Evolutionary conservation across 2,797 vertebrate species (phyloP), one percentile per base, ranked within the genome.

Genomic region (Xiphophorus birchmanni): DNA sequence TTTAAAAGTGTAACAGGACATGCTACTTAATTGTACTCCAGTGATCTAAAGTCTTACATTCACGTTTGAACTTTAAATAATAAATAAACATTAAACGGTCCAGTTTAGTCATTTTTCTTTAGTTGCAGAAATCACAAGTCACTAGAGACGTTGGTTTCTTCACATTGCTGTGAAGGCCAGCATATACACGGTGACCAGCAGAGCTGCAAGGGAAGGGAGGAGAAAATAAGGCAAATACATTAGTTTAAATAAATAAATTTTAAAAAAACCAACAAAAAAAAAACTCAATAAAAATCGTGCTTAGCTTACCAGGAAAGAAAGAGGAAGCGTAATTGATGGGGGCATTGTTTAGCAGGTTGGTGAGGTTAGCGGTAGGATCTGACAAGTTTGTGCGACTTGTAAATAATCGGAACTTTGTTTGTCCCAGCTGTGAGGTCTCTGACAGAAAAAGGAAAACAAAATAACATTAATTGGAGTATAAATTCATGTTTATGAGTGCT

Each of bases 371-470:
- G 1, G 0, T 82, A 1, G 76, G 3, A 17, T 82, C 5, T 2
- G 2, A 0, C 54, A 93, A 54, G 76, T 91, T 0, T 44, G 50
- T 7, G 0, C 2, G 7, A 13, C 0, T 1, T 48, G 65, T 71
- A 4, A n/a, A 8, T 3, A 71, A 7, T 5, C 0, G 4, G 15
- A 54, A 54, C 1, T 0, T 0, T 0, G 0, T 0, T 0, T 0
- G 0, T 74, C 88, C 91, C 0, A 91, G 5, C 0, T 0, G 0
- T 1, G 1, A 48, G 9, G 29, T 0, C 37, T 0, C 92, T 94
- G 78, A 37, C 8, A 69, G 5, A 17, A 29, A n/a, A 52, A 21
- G 10, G 9, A 50, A 63, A 71, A 29, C 4, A 23, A 21, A 65
- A 23, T 29, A 29, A 21, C 15, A 63, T 45, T 21, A 50, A 8